A percentile compares a stretch with the other conserved stretches of the same genome.
phyloP scores from a whole-genome alignment of 1,140 invertebrate species.

The Bradysia coprophila region DNA sequence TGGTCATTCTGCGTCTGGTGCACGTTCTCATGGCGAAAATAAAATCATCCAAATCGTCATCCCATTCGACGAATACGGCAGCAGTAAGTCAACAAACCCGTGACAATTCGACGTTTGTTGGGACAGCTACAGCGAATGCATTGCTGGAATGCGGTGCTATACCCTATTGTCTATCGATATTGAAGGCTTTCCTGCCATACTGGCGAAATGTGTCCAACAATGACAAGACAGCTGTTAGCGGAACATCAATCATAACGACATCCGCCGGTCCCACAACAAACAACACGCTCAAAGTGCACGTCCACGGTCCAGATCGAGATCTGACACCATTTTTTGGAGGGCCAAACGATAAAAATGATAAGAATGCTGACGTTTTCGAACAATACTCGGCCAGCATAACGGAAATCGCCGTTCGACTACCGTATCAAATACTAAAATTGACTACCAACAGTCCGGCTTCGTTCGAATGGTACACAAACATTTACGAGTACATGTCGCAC shows the following conservation, averaged over 20 bases:
- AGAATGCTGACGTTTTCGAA: slow-evolving; percentile 89
- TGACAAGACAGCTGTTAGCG: slow-evolving; percentile 27
- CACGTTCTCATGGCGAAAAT: slow-evolving; percentile 23
- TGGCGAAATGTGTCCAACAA: slow-evolving; percentile 40
- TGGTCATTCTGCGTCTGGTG: slow-evolving; percentile 70
- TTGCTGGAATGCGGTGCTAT: slow-evolving; percentile 62
- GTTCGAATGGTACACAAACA: slow-evolving; percentile 52
- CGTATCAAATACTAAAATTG: slow-evolving; percentile 81
- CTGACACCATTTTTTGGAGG: slow-evolving; percentile 84
- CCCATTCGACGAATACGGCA: slow-evolving; percentile 17
- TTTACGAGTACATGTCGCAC: slow-evolving; percentile 76
- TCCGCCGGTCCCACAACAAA: slow-evolving; percentile 13
- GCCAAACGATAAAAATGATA: too few relatives aligned
- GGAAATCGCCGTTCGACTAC: slow-evolving; percentile 83
- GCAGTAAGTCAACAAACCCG: slow-evolving; percentile 31
- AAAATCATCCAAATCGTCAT: slow-evolving; percentile 13
- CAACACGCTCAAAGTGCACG: slow-evolving; percentile 60
- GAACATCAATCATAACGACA: slow-evolving; percentile 9
- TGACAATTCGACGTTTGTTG: slow-evolving; percentile 46
- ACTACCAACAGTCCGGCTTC: slow-evolving; percentile 28
- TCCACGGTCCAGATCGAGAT: slow-evolving; percentile 63
- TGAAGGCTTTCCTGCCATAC: slow-evolving; percentile 62
- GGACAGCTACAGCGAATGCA: slow-evolving; percentile 54
- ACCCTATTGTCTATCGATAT: slow-evolving; percentile 59
- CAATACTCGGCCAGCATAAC: slow-evolving; percentile 84